A percentile compares a stretch with the other conserved stretches of the same genome.
phyloP scores from a whole-genome alignment of 2,113 vertebrate genomes.

The Probosciger aterrimus region DNA sequence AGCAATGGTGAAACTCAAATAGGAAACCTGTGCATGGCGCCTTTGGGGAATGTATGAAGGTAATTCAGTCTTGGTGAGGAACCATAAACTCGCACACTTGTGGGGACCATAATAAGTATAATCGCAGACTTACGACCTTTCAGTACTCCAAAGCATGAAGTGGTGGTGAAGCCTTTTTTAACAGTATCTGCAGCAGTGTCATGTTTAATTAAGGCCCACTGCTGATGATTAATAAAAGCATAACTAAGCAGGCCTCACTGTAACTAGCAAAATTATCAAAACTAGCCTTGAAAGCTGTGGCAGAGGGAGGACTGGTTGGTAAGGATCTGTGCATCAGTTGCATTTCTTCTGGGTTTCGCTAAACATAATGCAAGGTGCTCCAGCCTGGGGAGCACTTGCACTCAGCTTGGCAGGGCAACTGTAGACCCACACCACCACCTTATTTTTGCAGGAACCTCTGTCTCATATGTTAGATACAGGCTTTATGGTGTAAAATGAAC shows the following conservation, averaged over 20 bases:
- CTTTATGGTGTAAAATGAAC: neutral
- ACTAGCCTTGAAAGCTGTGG: neutral
- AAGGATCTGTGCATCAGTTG: neutral
- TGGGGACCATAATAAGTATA: neutral
- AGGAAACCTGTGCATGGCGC: neutral
- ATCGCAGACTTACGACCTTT: neutral
- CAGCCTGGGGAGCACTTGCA: neutral
- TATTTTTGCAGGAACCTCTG: neutral
- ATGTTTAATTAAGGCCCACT: neutral
- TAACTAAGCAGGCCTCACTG: neutral
- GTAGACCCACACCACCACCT: neutral
- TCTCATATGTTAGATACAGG: neutral
- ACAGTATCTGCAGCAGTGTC: neutral
- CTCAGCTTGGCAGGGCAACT: neutral
- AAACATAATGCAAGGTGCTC: neutral
- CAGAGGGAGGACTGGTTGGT: neutral
- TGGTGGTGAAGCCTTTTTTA: neutral
- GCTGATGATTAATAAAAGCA: neutral
- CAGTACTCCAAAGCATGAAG: neutral
- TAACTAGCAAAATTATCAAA: neutral
- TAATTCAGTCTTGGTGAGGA: neutral
- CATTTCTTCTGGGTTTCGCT: neutral
- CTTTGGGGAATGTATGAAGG: neutral
- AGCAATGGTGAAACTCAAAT: neutral
- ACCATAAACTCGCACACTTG: neutral